Base-by-base conservation (phyloP, 1,140 invertebrate genomes). In the Drosophila arawakana region DNA sequence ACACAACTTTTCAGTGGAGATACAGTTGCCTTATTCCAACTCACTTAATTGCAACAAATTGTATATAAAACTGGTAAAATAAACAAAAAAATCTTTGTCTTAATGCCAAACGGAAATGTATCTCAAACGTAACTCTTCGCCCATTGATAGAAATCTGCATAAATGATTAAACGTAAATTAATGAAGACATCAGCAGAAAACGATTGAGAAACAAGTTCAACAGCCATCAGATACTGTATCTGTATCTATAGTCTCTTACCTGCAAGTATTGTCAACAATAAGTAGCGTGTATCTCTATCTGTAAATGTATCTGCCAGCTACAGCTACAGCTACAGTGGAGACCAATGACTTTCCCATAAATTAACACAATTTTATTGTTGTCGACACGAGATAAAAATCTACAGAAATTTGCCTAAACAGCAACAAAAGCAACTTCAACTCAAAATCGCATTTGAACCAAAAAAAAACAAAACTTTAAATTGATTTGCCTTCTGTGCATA, bases 291-390 rank as follows among this genome's bases (percentile, higher is more conserved):
- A 52, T 61, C 60, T 58, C 15, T 41, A 39, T 39, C 73, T 67
- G 30, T 35, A 39, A 30, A 68, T 67, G 55, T 78, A 70, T 69
- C 73, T 75, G 63, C 63, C 39, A 47, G 44, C 21, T 73, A 21
- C 39, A 55, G 50, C 37, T n/a, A 65, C 49, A 58, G 50, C 37
- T n/a, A 65, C 49, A 58, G 30, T 82, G 62, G 57, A 35, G 50
- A 61, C 61, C 62, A 70, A 62, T 75, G 57, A 75, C 77, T 86
- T 83, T 86, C 84, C 80, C 80, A 86, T 86, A 86, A 86, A 86
- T 86, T 83, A 86, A 86, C 80, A 86, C 76, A 86, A 86, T 86
- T 86, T 86, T 88, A 86, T 88, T 88, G 81, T 84, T 88, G 83
- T 88, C 80, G 80, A 86, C 83, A 79, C 81, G 81, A 84, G 83